Conservation (phyloP, 2,797 vertebrate species). For the Notamacropus eugenii region DNA sequence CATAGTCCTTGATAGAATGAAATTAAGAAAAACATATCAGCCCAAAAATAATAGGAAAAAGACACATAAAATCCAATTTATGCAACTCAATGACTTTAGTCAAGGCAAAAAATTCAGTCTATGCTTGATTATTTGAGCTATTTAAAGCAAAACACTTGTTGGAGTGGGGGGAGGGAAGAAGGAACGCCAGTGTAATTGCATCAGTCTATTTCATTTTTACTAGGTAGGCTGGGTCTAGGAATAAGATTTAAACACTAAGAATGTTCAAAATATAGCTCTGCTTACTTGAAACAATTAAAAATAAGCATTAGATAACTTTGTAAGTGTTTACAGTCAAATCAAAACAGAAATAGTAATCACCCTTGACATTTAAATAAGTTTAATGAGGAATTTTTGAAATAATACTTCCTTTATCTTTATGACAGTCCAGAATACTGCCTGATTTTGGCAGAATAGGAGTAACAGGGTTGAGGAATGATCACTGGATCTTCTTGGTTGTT, state of each 20-base stretch:
- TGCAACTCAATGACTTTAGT: background rate
- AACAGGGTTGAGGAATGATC: conserved; percentile 9
- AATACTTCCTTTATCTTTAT: conserved; percentile 46
- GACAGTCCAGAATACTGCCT: conserved; percentile 48
- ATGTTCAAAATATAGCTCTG: background rate
- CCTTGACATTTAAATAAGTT: conserved; percentile 60
- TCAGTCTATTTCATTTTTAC: conserved; percentile 25
- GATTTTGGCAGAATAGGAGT: conserved; percentile 34
- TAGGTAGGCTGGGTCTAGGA: conserved; percentile 1
- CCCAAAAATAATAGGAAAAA: conserved; percentile 41
- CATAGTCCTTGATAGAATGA: background rate
- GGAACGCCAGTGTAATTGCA: background rate
- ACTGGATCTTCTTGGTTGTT: accelerated
- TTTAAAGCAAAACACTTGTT: background rate
- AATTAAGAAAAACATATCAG: conserved; percentile 34
- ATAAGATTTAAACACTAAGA: conserved; percentile 14
- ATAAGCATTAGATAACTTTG: conserved; percentile 30
- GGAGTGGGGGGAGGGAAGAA: no score
- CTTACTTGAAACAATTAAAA: conserved; percentile 11
- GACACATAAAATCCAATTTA: conserved; percentile 1
- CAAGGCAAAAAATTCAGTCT: background rate
- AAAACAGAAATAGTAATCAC: conserved; percentile 59
- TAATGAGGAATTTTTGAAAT: background rate
- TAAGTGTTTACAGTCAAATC: conserved; percentile 40
- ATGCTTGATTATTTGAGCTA: background rate